Evolutionary conservation across 2,113 vertebrate genomes (phyloP).

Genomic region (Odontesthes bonariensis): DNA sequence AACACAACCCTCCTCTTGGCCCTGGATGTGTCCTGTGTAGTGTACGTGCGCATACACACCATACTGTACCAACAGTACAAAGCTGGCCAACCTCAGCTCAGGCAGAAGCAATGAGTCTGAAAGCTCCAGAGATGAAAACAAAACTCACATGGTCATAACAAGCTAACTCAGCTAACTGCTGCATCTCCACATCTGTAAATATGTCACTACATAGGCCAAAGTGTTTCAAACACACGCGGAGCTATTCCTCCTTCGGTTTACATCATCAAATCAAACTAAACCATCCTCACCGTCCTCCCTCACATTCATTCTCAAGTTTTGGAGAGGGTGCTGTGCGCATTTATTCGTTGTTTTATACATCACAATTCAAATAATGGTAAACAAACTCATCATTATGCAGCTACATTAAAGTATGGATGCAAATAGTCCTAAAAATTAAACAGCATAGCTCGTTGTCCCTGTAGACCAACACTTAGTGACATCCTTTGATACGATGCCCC

Average conservation of each 20-base stretch:
- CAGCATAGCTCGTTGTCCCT: no score
- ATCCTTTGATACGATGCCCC: no score
- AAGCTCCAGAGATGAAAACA: slow-evolving; percentile 21
- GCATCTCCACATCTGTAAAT: slow-evolving; percentile 11
- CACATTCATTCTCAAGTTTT: slow-evolving; percentile 4
- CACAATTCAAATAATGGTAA: no score
- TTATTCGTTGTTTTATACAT: no score
- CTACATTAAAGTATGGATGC: no score
- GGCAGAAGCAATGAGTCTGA: not conserved
- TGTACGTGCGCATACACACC: not conserved
- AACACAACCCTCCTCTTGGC: slow-evolving; percentile 80
- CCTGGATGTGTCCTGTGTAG: slow-evolving; percentile 61
- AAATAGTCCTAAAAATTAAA: no score
- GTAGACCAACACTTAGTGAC: no score
- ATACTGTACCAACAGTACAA: slow-evolving; percentile 41
- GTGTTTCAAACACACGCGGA: not conserved
- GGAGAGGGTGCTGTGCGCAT: no score
- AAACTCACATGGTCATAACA: slow-evolving; percentile 14
- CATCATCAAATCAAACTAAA: not conserved
- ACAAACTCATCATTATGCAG: no score
- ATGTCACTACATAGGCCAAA: not conserved
- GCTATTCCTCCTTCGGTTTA: not conserved
- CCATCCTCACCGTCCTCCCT: not conserved
- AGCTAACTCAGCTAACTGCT: slow-evolving; percentile 20
- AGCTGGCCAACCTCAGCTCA: slow-evolving; percentile 12